A percentile compares a stretch with the other conserved stretches of the same genome.
Conservation (phyloP, 2,113 vertebrate genomes). For the Haemorhous mexicanus region DNA sequence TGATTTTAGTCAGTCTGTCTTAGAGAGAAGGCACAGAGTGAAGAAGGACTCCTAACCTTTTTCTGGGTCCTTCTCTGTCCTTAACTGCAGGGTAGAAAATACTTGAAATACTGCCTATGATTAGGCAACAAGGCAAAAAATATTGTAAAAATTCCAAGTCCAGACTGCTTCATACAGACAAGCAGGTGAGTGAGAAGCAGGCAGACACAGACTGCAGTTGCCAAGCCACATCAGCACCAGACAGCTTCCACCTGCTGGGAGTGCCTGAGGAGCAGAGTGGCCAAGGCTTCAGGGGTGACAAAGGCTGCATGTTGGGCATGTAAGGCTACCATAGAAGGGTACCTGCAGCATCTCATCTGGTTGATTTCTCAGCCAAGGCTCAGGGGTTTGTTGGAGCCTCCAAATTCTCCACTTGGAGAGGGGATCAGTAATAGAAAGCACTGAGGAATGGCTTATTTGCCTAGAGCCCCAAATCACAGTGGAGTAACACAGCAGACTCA, state of each 20-base stretch:
- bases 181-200: not conserved
- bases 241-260: not conserved
- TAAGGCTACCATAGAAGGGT: not conserved
- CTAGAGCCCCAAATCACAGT: accelerated
- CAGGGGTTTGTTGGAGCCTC: not conserved
- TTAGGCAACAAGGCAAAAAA: not conserved
- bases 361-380: not conserved
- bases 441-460: not conserved
- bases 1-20: not conserved
- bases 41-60: not conserved
- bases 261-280: not conserved
- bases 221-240: not conserved
- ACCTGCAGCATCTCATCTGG: not conserved
- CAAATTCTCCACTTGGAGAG: not conserved
- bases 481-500: not conserved
- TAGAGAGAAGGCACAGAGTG: not conserved
- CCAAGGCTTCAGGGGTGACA: accelerated
- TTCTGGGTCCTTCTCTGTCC: not conserved
- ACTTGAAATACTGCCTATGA: not conserved
- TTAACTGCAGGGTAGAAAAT: not conserved
- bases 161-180: not conserved
- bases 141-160: not conserved
- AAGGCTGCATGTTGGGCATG: not conserved
- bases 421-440: not conserved
- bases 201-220: not conserved